These are phyloP conservation scores for Rhogogaster chlorosoma DNA, from an alignment of 2,888 invertebrate species.

Conservation along the genomic window DNA sequence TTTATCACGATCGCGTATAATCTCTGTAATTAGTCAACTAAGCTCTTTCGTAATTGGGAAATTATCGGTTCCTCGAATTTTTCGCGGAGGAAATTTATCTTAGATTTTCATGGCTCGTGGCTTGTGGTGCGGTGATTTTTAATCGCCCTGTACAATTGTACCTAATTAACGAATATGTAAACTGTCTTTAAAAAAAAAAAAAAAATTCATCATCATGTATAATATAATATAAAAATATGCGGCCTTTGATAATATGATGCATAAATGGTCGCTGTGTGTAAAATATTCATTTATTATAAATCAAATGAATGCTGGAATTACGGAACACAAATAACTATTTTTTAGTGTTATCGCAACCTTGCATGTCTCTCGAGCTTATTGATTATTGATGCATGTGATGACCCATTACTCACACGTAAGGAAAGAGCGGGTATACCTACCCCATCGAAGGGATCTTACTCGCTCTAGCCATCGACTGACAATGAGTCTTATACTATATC, in stretches of 20 bases:
- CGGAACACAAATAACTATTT: constrained; percentile 7
- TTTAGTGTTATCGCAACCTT: constrained; percentile 24
- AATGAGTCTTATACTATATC: constrained; percentile 8
- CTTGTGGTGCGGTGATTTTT: too few relatives aligned
- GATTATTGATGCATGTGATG: constrained; percentile 40
- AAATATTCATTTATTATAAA: not conserved
- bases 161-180: not conserved
- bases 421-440: constrained; percentile 25
- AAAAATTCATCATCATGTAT: not conserved
- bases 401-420: constrained; percentile 16
- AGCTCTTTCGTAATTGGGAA: too few relatives aligned
- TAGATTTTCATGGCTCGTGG: too few relatives aligned
- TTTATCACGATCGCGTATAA: too few relatives aligned
- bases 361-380: constrained; percentile 45
- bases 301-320: constrained; percentile 25
- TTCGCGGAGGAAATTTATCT: too few relatives aligned
- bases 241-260: constrained; percentile 5
- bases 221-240: not conserved
- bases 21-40: too few relatives aligned
- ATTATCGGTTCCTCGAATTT: too few relatives aligned
- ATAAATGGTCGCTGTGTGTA: not conserved
- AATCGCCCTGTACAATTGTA: not conserved
- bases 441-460: not conserved
- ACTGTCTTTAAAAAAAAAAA: not conserved
- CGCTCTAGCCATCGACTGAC: constrained; percentile 40